These are phyloP conservation scores for Dromococcyx pavoninus DNA, from an alignment of 2,797 vertebrate species.

Conservation along the genomic window DNA sequence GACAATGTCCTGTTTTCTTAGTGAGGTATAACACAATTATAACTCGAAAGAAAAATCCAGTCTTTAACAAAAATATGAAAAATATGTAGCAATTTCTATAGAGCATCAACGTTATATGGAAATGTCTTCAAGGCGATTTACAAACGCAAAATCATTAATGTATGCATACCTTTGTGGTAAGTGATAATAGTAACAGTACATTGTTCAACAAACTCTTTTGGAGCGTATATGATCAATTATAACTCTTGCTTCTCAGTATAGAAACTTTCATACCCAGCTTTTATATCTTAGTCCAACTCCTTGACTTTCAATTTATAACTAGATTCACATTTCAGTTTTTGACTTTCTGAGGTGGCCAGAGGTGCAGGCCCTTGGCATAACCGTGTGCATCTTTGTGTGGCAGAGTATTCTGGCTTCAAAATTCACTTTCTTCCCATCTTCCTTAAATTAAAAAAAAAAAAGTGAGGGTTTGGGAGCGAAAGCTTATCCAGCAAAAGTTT, in stretches of 20 bases:
- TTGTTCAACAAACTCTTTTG: background rate
- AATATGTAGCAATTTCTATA: background rate
- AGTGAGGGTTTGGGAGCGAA: rapidly evolving
- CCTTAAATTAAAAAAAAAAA: background rate
- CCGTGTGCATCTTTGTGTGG: rapidly evolving
- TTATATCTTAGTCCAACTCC: background rate
- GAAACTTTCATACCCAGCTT: background rate
- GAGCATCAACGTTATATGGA: background rate
- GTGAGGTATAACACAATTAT: background rate
- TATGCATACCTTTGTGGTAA: background rate
- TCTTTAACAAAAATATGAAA: background rate
- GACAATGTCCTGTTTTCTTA: background rate
- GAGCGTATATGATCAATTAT: background rate
- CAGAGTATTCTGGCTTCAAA: background rate
- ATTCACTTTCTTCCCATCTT: background rate
- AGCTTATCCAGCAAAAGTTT: background rate
- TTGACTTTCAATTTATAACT: background rate
- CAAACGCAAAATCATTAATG: background rate
- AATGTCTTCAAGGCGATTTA: background rate
- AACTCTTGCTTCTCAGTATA: background rate
- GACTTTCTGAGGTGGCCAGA: background rate
- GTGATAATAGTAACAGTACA: background rate
- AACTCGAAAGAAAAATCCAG: background rate
- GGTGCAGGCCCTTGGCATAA: background rate
- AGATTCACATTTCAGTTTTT: background rate